Evolutionary conservation across 1,140 invertebrate species (phyloP).

Genomic region (Adoxophyes honmai): DNA sequence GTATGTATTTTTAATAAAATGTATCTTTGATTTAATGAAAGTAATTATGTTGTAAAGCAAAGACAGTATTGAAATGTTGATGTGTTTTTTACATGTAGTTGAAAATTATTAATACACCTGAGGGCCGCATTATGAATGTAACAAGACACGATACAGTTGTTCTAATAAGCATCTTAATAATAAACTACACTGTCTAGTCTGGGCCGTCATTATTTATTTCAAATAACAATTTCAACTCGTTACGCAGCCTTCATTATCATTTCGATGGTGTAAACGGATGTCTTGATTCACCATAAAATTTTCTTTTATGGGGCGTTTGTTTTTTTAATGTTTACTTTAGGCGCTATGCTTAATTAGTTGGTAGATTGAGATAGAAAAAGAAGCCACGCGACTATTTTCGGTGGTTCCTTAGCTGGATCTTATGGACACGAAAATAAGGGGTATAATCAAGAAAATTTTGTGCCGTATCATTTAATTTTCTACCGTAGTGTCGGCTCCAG

Average conservation of each 20-base stretch:
- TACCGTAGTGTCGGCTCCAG: neutral
- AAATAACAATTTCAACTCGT: neutral
- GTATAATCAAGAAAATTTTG: too few relatives aligned
- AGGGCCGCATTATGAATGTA: too few relatives aligned
- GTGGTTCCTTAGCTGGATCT: neutral
- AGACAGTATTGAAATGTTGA: too few relatives aligned
- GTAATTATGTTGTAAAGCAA: too few relatives aligned
- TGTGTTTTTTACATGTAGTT: too few relatives aligned
- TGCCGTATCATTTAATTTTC: neutral
- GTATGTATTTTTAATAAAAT: too few relatives aligned
- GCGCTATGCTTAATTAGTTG: conserved; percentile 48
- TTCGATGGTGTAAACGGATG: conserved; percentile 49
- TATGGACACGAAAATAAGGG: too few relatives aligned
- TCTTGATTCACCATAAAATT: conserved; percentile 60
- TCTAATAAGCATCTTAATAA: too few relatives aligned
- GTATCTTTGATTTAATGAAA: too few relatives aligned
- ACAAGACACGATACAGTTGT: too few relatives aligned
- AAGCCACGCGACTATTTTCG: neutral
- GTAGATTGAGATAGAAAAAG: conserved; percentile 26
- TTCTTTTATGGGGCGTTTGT: conserved; percentile 42
- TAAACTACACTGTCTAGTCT: neutral
- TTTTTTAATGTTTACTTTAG: conserved; percentile 30
- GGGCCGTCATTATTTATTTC: neutral
- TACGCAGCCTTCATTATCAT: conserved; percentile 16
- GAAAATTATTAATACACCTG: too few relatives aligned